Evolutionary conservation across 2,113 vertebrate genomes (phyloP).

Genomic region (Mormoops blainvillei): DNA sequence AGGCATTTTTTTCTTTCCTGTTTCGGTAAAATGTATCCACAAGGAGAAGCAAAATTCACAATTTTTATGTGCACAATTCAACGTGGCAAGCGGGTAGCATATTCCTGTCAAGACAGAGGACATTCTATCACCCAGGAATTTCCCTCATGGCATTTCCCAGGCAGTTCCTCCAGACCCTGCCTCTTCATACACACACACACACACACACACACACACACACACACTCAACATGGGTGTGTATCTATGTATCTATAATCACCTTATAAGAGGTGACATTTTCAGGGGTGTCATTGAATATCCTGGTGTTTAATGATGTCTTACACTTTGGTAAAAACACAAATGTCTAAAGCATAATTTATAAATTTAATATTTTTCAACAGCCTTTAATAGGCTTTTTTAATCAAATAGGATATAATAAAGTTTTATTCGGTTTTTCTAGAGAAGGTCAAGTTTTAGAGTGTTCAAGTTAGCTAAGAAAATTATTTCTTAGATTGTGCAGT

Average conservation of each 20-base stretch:
- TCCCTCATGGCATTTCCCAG: background rate
- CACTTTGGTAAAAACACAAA: background rate
- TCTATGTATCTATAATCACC: background rate
- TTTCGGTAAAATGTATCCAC: background rate
- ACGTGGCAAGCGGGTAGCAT: background rate
- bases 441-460: background rate
- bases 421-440: background rate
- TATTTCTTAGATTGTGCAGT: background rate
- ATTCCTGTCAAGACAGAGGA: background rate
- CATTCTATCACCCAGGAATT: background rate
- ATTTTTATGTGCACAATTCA: background rate
- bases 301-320: background rate
- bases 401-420: background rate
- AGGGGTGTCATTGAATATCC: background rate
- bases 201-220: accelerated
- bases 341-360: background rate
- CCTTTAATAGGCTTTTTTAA: background rate
- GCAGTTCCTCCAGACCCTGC: background rate
- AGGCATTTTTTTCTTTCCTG: background rate
- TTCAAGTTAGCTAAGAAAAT: background rate
- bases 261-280: background rate
- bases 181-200: background rate
- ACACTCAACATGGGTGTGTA: background rate
- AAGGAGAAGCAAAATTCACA: background rate
- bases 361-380: background rate